Base-by-base conservation (phyloP, 2,888 invertebrate genomes). In the Diarsia dahlii region DNA sequence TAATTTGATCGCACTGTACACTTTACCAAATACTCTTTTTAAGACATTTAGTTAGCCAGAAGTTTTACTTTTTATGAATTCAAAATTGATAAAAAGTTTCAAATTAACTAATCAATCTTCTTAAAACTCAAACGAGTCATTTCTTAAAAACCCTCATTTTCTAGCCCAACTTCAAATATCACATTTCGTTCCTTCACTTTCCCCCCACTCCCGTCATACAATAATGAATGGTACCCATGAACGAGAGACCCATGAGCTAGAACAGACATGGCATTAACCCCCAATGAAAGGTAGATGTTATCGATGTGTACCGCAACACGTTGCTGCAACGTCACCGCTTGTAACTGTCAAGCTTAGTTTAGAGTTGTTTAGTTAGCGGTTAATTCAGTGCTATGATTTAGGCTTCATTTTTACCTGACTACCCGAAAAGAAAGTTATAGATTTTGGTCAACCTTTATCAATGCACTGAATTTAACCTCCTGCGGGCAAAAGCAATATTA, bases 241-340 rank as follows among this genome's bases (percentile, higher is more conserved):
- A 79, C 84, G 80, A 82, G 56, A 78, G 62, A 71, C 80, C 87
- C 82, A 80, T 82, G 81, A 62, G 69, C 79, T 81, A 66, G 48
- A 52, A 70, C 56, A 78, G 80, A 76, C 73, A 78, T 81, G 80
- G 70, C 76, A 67, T 80, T 82, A 84, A 68, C 62, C 80, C 76
- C 90, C 84, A 87, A 94, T 95, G 95, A 93, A 85, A 95, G 95
- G 95, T 95, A 95, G 95, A 95, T 95, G 95, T 95, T 95, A 95
- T 93, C 86, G 8, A 92, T 93, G 91, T 88, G 76, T 77, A 82
- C 79, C 80, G 80, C 72, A 82, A 83, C 72, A 64, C 66, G 58
- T 75, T 72, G 76, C 78, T 73, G 63, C 69, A 68, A 74, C 71
- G 54, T 84, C 87, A 85, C 81, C 74, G 77, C 82, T 88, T 84